Evolutionary conservation across 2,797 vertebrate genomes (phyloP).

Genomic region (Diplodus sargus): DNA sequence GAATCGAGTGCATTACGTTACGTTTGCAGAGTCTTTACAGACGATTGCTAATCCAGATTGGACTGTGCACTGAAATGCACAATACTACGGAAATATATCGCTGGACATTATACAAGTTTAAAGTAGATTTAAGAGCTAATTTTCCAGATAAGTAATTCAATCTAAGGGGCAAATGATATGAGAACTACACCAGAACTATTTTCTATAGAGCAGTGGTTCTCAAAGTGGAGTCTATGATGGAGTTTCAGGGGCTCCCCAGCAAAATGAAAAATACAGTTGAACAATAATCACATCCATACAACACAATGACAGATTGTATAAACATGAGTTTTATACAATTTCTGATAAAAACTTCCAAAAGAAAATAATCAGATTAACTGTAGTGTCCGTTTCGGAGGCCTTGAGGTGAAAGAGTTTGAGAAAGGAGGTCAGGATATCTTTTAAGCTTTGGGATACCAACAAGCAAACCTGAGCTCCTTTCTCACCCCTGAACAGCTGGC

Average conservation of each 20-base stretch:
- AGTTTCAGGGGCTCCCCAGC: too few relatives aligned
- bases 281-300: too few relatives aligned
- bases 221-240: neutral
- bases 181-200: neutral
- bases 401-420: too few relatives aligned
- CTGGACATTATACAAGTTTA: neutral
- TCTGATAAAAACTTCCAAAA: too few relatives aligned
- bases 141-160: conserved; percentile 3
- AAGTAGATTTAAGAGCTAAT: conserved; percentile 11
- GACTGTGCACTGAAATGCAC: conserved; percentile 4
- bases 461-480: neutral
- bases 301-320: too few relatives aligned
- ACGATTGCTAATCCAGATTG: conserved; percentile 18
- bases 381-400: too few relatives aligned
- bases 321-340: too few relatives aligned
- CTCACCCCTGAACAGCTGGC: neutral
- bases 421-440: too few relatives aligned
- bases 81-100: neutral
- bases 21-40: neutral
- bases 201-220: neutral
- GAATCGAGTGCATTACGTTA: conserved; percentile 2
- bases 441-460: neutral
- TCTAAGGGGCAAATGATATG: neutral
- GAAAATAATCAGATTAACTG: too few relatives aligned
- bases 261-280: too few relatives aligned